Evolutionary conservation across 2,888 invertebrate genomes (phyloP).

Genomic region (Odontocolon sp.): DNA sequence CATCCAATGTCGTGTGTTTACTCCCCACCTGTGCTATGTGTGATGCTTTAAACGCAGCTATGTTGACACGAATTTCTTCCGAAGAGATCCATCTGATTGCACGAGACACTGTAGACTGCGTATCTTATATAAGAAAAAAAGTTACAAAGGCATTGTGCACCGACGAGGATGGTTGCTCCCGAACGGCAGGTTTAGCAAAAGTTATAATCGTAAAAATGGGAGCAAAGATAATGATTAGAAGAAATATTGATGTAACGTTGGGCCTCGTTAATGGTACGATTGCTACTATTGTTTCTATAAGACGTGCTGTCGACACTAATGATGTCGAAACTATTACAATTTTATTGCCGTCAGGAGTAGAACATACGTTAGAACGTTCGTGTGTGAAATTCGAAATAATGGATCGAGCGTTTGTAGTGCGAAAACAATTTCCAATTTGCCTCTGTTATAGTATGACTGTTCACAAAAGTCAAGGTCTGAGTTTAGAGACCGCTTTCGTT

Average conservation of each 20-base stretch:
- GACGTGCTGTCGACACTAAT: background rate
- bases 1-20: slow-evolving; percentile 68
- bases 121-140: background rate
- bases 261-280: slow-evolving; percentile 66
- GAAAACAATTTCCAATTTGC: slow-evolving; percentile 61
- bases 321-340: background rate
- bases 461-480: slow-evolving; percentile 61
- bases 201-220: slow-evolving; percentile 61
- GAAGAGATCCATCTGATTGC: slow-evolving; percentile 64
- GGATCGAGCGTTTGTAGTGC: slow-evolving; percentile 44
- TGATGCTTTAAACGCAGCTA: slow-evolving; percentile 67
- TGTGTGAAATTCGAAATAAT: slow-evolving; percentile 55
- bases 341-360: background rate
- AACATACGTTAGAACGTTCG: slow-evolving; percentile 44
- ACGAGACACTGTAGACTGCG: slow-evolving; percentile 59
- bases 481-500: slow-evolving; percentile 48
- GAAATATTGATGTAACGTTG: slow-evolving; percentile 64
- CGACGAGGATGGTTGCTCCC: slow-evolving; percentile 54
- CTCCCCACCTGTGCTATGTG: slow-evolving; percentile 72
- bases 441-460: slow-evolving; percentile 64
- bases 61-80: slow-evolving; percentile 63
- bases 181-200: slow-evolving; percentile 62
- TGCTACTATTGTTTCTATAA: slow-evolving; percentile 43
- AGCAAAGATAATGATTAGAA: slow-evolving; percentile 53
- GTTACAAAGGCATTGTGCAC: slow-evolving; percentile 18